Conservation (phyloP, 2,797 vertebrate species). For the Orestias chungarensis region DNA sequence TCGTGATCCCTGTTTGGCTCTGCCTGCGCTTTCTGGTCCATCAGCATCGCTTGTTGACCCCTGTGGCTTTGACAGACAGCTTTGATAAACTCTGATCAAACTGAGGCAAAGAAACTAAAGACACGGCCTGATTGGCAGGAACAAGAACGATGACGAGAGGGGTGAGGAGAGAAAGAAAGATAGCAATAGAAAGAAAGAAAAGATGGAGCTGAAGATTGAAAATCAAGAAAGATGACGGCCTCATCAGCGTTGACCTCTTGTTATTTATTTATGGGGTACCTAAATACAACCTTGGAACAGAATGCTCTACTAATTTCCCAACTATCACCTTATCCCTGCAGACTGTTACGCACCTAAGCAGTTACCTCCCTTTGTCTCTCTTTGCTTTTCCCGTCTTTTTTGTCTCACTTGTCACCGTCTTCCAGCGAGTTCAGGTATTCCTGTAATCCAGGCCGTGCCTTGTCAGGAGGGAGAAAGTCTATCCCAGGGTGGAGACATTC, state of each 20-base stretch:
- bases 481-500: constrained; percentile 71
- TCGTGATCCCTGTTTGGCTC: constrained; percentile 40
- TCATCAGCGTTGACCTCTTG: constrained; percentile 64
- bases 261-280: constrained; percentile 76
- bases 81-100: constrained; percentile 81
- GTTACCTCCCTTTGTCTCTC: constrained; percentile 9
- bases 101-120: constrained; percentile 77
- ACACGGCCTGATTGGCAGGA: constrained; percentile 75
- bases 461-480: constrained; percentile 80
- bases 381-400: constrained; percentile 17
- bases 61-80: constrained; percentile 66
- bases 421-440: constrained; percentile 77
- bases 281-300: constrained; percentile 66
- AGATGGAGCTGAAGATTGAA: constrained; percentile 60
- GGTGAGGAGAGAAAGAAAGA: constrained; percentile 45
- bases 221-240: constrained; percentile 77
- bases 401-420: constrained; percentile 66
- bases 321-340: constrained; percentile 8
- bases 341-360: constrained; percentile 29
- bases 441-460: constrained; percentile 71
- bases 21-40: constrained; percentile 28
- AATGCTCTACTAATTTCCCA: constrained; percentile 48
- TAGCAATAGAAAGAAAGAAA: constrained; percentile 43
- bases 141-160: constrained; percentile 57
- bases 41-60: constrained; percentile 58